phyloP scores from a whole-genome alignment of 2,113 vertebrate genomes.

The Crocuta crocuta region DNA sequence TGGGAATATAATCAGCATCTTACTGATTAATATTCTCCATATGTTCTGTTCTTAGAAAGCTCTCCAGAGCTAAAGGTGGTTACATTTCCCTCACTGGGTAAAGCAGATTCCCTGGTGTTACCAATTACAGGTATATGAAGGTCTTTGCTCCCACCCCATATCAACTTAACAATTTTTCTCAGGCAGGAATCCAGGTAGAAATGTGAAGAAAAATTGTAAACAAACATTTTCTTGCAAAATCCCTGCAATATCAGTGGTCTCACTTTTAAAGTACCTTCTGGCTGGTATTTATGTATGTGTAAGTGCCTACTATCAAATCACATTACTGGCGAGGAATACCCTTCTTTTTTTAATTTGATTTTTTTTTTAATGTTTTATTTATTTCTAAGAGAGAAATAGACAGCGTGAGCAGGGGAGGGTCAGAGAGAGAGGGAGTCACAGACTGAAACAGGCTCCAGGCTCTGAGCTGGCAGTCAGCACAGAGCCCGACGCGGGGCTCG shows the following conservation, averaged over 20 bases:
- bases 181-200: constrained; percentile 12
- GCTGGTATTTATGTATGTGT: neutral
- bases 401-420: too few species aligned
- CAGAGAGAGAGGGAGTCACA: too few species aligned
- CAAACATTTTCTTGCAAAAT: neutral
- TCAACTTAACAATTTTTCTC: neutral
- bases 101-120: neutral
- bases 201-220: constrained; percentile 24
- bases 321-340: constrained; percentile 78
- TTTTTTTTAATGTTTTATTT: neutral
- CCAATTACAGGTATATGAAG: neutral
- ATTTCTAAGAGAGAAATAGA: neutral
- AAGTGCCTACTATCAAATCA: constrained; percentile 60
- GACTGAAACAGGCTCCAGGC: too few species aligned
- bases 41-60: neutral
- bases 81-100: neutral
- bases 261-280: neutral
- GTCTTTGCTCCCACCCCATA: neutral
- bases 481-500: too few species aligned
- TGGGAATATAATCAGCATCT: neutral
- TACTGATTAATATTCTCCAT: neutral
- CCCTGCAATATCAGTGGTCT: neutral
- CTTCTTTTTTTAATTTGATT: constrained; percentile 6
- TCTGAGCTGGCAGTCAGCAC: too few species aligned
- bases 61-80: neutral